Base-by-base conservation (phyloP, 2,888 invertebrate species). In the Carterocephalus palaemon region DNA sequence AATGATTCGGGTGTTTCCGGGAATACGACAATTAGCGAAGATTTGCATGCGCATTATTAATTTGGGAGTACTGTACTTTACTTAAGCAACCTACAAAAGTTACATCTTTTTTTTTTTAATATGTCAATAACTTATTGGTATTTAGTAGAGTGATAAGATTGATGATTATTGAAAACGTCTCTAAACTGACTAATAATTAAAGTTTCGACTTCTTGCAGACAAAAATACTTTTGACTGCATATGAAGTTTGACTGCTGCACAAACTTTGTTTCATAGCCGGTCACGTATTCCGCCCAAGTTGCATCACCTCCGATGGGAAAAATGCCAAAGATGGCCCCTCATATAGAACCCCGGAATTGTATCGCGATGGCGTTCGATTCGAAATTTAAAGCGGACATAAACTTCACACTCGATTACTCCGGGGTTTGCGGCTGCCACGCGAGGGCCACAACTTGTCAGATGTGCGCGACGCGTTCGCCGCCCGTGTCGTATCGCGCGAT, bases 321-420 rank as follows among this genome's bases (percentile, higher is more conserved):
- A 51, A 40, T 55, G 53, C 54, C 54, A 54, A 51, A 52, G 48
- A 52, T 49, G 50, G 48, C 52, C 47, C 46, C 52, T 37, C 29
- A 45, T 51, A 55, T 49, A 50, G 54, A 50, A 53, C 49, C 46
- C 52, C 46, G 40, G 53, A 57, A 55, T 53, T 52, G 55, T 53
- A 56, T 56, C 53, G 47, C 51, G 55, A 58, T 54, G 52, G 54
- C 46, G 52, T 59, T 57, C 55, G 52, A 59, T 62, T 63, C 58
- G 49, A 65, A 70, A 69, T 69, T 67, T 64, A 65, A 66, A 61
- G 56, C 54, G 48, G 51, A 61, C 64, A 62, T 71, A 71, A 74
- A 74, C 64, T 69, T 74, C 53, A 52, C 57, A 62, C 62, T 64
- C 66, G 67, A 71, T 65, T 64, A 60, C 61, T 51, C 51, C 53